phyloP scores from a whole-genome alignment of 2,113 vertebrate genomes.

The Microcebus murinus region DNA sequence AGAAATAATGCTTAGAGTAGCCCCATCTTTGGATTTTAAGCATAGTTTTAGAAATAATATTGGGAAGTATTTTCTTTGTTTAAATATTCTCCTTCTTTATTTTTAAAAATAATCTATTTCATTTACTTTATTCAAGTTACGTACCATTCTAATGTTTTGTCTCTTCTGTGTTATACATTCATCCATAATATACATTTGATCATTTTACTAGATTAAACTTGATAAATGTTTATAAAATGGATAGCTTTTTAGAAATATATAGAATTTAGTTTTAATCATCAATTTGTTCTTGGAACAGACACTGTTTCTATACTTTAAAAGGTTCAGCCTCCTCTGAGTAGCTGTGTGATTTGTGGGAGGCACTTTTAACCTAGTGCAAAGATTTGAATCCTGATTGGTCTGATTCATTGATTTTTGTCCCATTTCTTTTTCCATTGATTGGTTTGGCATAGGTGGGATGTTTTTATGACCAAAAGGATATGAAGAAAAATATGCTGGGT shows the following conservation, averaged over 20 bases:
- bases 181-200: neutral
- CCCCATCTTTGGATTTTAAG: neutral
- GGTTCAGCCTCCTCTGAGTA: neutral
- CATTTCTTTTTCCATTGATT: neutral
- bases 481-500: neutral
- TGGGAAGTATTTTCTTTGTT: neutral
- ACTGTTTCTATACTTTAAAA: neutral
- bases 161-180: neutral
- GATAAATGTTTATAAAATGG: neutral
- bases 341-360: neutral
- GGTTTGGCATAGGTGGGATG: neutral
- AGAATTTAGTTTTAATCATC: neutral
- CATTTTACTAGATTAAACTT: constrained; percentile 11
- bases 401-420: neutral
- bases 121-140: constrained; percentile 13
- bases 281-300: neutral
- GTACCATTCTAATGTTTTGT: neutral
- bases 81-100: neutral
- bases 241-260: neutral
- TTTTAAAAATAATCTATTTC: neutral
- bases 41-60: constrained; percentile 1
- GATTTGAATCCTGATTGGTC: neutral
- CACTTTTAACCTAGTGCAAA: neutral
- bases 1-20: neutral
- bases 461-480: neutral